A percentile compares a stretch with the other conserved stretches of the same genome.
Evolutionary conservation across 2,888 invertebrate genomes (phyloP).

Genomic region (Philereme vetulata): DNA sequence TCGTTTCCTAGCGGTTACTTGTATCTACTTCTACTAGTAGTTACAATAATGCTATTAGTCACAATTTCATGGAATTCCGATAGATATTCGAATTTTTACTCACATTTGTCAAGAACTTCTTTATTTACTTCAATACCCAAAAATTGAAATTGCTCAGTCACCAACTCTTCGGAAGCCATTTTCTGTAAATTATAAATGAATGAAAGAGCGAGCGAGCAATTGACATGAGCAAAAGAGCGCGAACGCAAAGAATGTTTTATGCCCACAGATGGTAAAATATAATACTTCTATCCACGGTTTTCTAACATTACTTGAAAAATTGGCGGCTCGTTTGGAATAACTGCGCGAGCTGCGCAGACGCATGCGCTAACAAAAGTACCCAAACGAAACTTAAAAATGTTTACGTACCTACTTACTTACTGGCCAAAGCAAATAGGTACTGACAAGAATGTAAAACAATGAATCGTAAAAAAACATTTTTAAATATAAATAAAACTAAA

Average conservation of each 20-base stretch:
- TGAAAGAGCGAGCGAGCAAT: slow-evolving; percentile 39
- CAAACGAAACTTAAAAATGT: too few relatives aligned
- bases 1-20: slow-evolving; percentile 51
- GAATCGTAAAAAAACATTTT: too few relatives aligned
- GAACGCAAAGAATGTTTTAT: slow-evolving; percentile 20
- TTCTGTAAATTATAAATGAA: slow-evolving; percentile 54
- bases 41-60: not conserved
- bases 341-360: too few relatives aligned
- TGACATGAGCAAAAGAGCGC: slow-evolving; percentile 29
- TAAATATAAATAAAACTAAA: too few relatives aligned
- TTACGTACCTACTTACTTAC: too few relatives aligned
- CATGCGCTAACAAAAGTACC: too few relatives aligned
- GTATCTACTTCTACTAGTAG: not conserved
- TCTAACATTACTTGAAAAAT: not conserved
- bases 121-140: slow-evolving; percentile 83
- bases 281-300: too few relatives aligned
- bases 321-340: not conserved
- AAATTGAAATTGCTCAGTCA: slow-evolving; percentile 86
- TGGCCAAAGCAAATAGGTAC: too few relatives aligned
- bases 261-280: not conserved
- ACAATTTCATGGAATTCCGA: not conserved
- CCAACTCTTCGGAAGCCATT: slow-evolving; percentile 83
- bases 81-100: slow-evolving; percentile 50
- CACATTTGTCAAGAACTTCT: slow-evolving; percentile 83
- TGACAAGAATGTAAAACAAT: too few relatives aligned